Conservation (phyloP, 2,888 invertebrate genomes). For the Rhamphomyia laevipes region DNA sequence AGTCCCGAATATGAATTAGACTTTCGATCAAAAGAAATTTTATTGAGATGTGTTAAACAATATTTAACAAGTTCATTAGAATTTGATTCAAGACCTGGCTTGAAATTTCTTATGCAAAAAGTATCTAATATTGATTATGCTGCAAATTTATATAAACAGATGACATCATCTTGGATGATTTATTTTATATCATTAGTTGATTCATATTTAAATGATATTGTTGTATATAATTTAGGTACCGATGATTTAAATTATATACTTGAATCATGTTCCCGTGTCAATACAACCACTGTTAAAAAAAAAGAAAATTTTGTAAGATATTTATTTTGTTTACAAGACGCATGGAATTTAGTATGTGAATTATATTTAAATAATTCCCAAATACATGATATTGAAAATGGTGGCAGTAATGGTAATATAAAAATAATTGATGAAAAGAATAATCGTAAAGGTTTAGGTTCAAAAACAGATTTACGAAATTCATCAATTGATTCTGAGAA, state of each 20-base stretch:
- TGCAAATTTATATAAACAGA: slow-evolving; percentile 85
- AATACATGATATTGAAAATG: slow-evolving; percentile 33
- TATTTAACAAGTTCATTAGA: slow-evolving; percentile 73
- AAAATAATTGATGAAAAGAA: slow-evolving; percentile 16
- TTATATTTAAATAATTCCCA: slow-evolving; percentile 41
- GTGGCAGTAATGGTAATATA: slow-evolving; percentile 23
- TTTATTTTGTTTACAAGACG: slow-evolving; percentile 47
- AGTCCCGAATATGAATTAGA: slow-evolving; percentile 35
- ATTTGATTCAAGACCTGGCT: slow-evolving; percentile 81
- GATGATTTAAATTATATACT: slow-evolving; percentile 51
- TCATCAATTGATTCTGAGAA: slow-evolving; percentile 12
- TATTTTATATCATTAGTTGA: slow-evolving; percentile 79
- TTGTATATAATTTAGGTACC: slow-evolving; percentile 48
- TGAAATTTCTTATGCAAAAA: slow-evolving; percentile 90
- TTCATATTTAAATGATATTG: slow-evolving; percentile 62
- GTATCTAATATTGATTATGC: slow-evolving; percentile 76
- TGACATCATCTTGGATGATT: slow-evolving; percentile 84
- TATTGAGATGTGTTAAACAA: slow-evolving; percentile 66
- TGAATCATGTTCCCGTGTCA: slow-evolving; percentile 46
- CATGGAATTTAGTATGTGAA: slow-evolving; percentile 49
- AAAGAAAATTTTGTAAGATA: slow-evolving; percentile 48
- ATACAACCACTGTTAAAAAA: slow-evolving; percentile 39
- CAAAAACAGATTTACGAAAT: background rate
- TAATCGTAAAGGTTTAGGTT: slow-evolving; percentile 5
- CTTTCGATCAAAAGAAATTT: slow-evolving; percentile 45